These are phyloP conservation scores for Fratercula arctica DNA, from an alignment of 2,797 vertebrate genomes.

Conservation along the genomic window DNA sequence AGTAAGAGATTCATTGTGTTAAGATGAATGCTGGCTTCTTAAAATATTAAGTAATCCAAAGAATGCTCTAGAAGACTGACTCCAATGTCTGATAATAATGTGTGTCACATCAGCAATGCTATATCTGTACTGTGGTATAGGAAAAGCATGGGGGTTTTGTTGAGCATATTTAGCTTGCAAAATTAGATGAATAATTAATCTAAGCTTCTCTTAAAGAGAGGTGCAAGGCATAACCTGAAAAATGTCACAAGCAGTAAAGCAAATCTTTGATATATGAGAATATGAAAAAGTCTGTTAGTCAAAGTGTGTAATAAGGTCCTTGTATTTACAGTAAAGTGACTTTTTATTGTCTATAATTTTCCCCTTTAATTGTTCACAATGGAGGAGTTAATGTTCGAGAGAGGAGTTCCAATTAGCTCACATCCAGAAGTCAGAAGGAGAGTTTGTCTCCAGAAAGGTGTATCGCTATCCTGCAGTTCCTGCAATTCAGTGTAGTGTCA, in stretches of 20 bases:
- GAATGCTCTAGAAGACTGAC: background rate
- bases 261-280: constrained; percentile 10
- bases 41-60: background rate
- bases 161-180: background rate
- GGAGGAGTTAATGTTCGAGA: constrained; percentile 24
- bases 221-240: background rate
- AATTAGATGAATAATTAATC: background rate
- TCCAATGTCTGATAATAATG: background rate
- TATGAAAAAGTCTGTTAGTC: constrained; percentile 8
- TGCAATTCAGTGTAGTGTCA: background rate
- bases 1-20: background rate
- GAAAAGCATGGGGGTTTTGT: background rate
- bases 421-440: constrained; percentile 9
- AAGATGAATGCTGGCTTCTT: background rate
- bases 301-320: constrained; percentile 11
- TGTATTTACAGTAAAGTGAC: constrained; percentile 42
- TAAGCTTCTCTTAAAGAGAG: background rate
- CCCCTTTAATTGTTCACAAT: constrained; percentile 14
- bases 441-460: background rate
- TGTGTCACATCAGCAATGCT: background rate
- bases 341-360: constrained; percentile 35
- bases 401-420: background rate
- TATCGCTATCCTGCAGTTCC: background rate
- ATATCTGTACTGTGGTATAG: background rate
- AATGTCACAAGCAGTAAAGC: background rate